Evolutionary conservation across 2,888 invertebrate genomes (phyloP).

Genomic region (Girardia tigrina): DNA sequence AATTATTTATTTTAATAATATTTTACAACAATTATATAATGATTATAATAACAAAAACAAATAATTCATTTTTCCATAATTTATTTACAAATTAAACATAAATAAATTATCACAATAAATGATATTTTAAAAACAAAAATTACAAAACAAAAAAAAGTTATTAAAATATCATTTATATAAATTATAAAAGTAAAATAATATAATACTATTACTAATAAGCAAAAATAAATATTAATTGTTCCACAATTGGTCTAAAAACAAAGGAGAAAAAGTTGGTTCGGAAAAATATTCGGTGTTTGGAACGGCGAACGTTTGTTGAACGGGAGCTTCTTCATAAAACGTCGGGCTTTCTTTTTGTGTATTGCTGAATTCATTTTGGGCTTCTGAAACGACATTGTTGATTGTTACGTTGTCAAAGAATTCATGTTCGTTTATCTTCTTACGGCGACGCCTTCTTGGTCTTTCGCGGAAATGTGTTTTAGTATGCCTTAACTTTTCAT

Average conservation of each 20-base stretch:
- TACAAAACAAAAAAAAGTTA: too few relatives aligned
- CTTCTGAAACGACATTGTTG: neutral
- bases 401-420: neutral
- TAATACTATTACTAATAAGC: neutral
- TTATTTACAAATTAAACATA: too few relatives aligned
- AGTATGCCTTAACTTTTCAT: neutral
- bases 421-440: neutral
- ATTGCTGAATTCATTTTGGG: neutral
- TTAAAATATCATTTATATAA: too few relatives aligned
- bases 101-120: too few relatives aligned
- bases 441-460: neutral
- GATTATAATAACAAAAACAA: too few relatives aligned
- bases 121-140: too few relatives aligned
- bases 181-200: too few relatives aligned
- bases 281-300: neutral
- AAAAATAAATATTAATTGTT: neutral
- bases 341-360: neutral
- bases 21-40: too few relatives aligned
- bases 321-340: neutral
- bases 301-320: neutral
- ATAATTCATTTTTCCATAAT: too few relatives aligned
- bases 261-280: neutral
- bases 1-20: too few relatives aligned
- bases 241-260: neutral
- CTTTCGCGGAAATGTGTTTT: constrained; percentile 13